Evolutionary conservation across 2,888 invertebrate genomes (phyloP), one percentile per base, ranked within the genome.

Genomic region (Phortica okadai): DNA sequence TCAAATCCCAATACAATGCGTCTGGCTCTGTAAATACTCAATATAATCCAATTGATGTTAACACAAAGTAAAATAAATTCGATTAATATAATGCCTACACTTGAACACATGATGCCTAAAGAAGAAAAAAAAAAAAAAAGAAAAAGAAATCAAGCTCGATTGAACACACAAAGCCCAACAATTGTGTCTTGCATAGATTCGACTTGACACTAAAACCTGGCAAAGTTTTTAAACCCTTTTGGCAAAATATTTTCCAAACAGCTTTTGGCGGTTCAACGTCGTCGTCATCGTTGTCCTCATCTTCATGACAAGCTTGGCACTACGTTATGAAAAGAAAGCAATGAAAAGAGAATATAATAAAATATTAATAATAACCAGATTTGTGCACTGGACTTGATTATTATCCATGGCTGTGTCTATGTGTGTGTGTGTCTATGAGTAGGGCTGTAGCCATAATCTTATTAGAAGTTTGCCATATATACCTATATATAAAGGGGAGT

Each of bases 321-420:
- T 33, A 6, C 14, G 50, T 14, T 50, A 14, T 50, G 50, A 14
- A 50, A 50, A 50, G 50, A 8, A 50, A 50, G 42, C 66, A 33
- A 66, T 54, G 66, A 66, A 42, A 66, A 66, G 45, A 5, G 14
- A 2, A 72, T 70, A 54, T 56, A 56, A 87, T 87, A 84, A 82
- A 85, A 87, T 87, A 85, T 86, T 85, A 85, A 83, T 85, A 82
- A 83, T 74, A 85, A 82, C 79, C 78, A 84, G 85, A 86, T 87
- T 84, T 87, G 81, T 77, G 76, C 81, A 56, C 70, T 14, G 41
- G 16, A 72, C 54, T 72, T 69, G 44, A 69, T 69, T 69, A 69
- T 69, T 33, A 33, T 33, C 33, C 33, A 33, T 33, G 33, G 21
- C 21, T 69, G 67, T 16, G 16, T 11, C 67, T 69, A 8, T 16